These are phyloP conservation scores for Tarsius wallacei DNA, from an alignment of 2,797 vertebrate species.

Conservation along the genomic window DNA sequence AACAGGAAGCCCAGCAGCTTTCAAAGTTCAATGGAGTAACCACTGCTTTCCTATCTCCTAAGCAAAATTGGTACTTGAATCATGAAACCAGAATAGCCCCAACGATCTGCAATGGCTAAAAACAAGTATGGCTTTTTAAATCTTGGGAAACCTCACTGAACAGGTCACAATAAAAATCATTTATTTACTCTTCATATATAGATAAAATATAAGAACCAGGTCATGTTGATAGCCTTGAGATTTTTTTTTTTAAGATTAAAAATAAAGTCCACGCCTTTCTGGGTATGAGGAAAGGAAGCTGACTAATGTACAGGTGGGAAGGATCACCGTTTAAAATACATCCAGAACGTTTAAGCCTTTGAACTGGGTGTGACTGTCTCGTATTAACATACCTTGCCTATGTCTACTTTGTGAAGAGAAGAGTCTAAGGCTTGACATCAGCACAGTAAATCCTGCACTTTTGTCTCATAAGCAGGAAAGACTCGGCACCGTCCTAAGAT, in stretches of 20 bases:
- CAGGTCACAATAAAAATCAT: background rate
- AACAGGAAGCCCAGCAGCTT: background rate
- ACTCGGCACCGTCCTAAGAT: background rate
- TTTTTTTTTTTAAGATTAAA: background rate
- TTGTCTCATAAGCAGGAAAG: background rate
- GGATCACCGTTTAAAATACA: background rate
- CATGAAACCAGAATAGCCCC: background rate
- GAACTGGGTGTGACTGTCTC: background rate
- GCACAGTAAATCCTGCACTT: background rate
- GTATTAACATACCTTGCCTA: background rate
- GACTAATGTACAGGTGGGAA: too few species aligned
- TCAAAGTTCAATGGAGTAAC: too few species aligned
- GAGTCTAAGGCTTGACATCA: accelerated
- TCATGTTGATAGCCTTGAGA: background rate
- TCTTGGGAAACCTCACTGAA: background rate
- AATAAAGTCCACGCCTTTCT: background rate
- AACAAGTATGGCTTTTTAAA: background rate
- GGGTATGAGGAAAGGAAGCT: background rate
- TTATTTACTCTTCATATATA: background rate
- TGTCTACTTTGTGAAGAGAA: too few species aligned
- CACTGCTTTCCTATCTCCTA: accelerated
- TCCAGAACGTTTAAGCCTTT: background rate
- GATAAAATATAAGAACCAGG: background rate
- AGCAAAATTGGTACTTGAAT: background rate
- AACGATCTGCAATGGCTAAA: background rate